Evolutionary conservation across 2,113 vertebrate genomes (phyloP), one percentile per base, ranked within the genome.

Genomic region (Lethenteron reissneri): DNA sequence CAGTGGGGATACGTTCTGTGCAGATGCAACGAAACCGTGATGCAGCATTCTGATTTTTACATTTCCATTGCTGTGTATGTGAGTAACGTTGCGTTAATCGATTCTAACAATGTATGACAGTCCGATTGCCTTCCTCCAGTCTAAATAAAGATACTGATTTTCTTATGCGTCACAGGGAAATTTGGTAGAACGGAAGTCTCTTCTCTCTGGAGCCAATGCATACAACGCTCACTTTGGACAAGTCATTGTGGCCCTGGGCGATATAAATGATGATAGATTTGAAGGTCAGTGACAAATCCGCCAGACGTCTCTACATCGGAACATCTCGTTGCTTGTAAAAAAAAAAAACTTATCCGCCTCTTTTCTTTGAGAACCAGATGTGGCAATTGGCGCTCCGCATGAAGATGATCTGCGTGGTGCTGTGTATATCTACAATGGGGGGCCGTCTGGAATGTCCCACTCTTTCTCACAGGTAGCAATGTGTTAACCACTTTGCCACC

Each of bases 211-310:
- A 72, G 87, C 84, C 41, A 79, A 88, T 73, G 81, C 83, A 0
- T 87, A 90, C 0, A 87, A 87, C 6, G 88, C 92, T 1, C 84
- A 91, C 17, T 99, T 99, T 78, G 94, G 94, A 69, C 86, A 94
- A 78, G 82, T 84, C 73, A 91, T 99, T 73, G 79, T 82, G 71
- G 85, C 83, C 77, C 83, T 99, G 69, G 94, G 94, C 41, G 94
- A 99, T 81, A 81, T 99, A 70, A 91, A 99, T 71, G 86, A 92
- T 9, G 92, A 99, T 70, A 89, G 90, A 17, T 92, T 86, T 81
- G 81, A 85, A 77, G 94, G 94, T 95, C 85, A 75, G 71, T 15
- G 8, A 73, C 25, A 56, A 19, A 11, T 17, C 21, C 9, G 11
- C 5, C 9, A 9, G n/a, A 3, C 9, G 12, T 58, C 11, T 58